Conservation (phyloP, 2,888 invertebrate genomes). For the Lobophora halterata region DNA sequence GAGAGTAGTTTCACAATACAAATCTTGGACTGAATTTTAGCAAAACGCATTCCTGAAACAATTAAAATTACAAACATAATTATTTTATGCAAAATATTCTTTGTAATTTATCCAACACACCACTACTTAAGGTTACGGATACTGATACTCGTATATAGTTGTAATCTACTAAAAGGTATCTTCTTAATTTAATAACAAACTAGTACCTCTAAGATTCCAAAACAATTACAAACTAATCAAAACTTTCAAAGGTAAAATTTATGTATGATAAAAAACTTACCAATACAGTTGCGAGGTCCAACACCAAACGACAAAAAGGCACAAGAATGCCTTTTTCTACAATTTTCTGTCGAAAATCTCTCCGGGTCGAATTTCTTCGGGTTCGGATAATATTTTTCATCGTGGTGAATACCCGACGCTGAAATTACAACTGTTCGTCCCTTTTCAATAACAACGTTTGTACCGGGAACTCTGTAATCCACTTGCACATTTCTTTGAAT, state of each 20-base stretch:
- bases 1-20: conserved; percentile 42
- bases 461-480: conserved; percentile 54
- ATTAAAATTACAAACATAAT: background rate
- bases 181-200: no score
- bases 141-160: no score
- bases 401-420: conserved; percentile 56
- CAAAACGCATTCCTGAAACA: conserved; percentile 51
- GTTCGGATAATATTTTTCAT: conserved; percentile 58
- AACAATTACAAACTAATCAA: background rate
- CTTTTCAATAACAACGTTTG: conserved; percentile 49
- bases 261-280: conserved; percentile 38
- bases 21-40: conserved; percentile 41
- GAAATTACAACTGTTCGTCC: conserved; percentile 49
- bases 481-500: conserved; percentile 49
- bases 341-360: conserved; percentile 45
- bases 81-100: no score
- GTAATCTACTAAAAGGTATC: no score
- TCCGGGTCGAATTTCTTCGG: conserved; percentile 71
- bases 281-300: conserved; percentile 65
- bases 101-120: no score
- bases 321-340: conserved; percentile 37
- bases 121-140: no score
- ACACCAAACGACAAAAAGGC: conserved; percentile 62
- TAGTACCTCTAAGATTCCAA: background rate
- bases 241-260: no score